A percentile compares a stretch with the other conserved stretches of the same genome.
phyloP scores from a whole-genome alignment of 1,140 invertebrate genomes.

The Neodiprion lecontei region DNA sequence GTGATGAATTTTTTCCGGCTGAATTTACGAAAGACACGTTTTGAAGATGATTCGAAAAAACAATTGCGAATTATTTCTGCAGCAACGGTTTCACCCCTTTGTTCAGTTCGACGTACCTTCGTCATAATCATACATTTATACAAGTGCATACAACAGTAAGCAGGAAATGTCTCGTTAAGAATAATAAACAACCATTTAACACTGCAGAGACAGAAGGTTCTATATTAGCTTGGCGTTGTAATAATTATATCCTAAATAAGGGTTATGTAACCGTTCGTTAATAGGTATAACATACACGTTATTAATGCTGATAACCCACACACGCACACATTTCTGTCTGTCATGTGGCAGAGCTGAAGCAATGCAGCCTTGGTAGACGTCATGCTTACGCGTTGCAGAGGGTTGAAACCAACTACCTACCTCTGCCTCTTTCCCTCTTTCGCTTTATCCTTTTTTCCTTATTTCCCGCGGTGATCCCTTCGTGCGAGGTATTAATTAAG shows the following conservation, averaged over 20 bases:
- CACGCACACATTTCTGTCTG: no score
- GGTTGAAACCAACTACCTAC: no score
- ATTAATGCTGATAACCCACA: neutral
- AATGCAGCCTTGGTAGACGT: no score
- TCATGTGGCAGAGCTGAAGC: no score
- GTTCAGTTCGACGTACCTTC: neutral
- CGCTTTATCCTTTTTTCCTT: neutral
- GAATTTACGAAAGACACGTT: no score
- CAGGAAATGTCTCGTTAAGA: conserved; percentile 52
- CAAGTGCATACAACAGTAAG: conserved; percentile 37
- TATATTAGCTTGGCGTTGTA: conserved; percentile 9
- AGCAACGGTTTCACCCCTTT: neutral
- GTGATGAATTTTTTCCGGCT: neutral
- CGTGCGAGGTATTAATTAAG: neutral
- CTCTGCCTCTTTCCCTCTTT: neutral
- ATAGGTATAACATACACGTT: neutral
- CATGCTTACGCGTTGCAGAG: no score
- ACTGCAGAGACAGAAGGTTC: conserved; percentile 1
- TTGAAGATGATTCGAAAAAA: no score
- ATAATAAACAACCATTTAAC: conserved; percentile 48
- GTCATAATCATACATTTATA: conserved; percentile 4
- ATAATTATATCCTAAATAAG: conserved; percentile 12
- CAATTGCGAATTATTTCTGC: no score
- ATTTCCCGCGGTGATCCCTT: neutral
- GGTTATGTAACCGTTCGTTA: conserved; percentile 2